Evolutionary conservation across 1,140 invertebrate species (phyloP).

Genomic region (Drosophila littoralis): DNA sequence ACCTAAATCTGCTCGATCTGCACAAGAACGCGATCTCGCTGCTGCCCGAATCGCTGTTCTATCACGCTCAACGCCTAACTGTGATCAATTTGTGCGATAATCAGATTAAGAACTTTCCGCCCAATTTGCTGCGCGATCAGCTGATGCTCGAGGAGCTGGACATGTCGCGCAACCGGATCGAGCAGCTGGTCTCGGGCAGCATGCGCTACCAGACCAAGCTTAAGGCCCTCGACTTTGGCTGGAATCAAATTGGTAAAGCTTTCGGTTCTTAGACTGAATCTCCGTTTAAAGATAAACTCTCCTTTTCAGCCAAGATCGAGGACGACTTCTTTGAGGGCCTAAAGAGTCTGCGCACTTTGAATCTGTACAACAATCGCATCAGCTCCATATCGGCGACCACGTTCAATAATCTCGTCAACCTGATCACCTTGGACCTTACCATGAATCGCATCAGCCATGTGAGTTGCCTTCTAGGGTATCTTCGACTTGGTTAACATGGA

Average conservation of each 20-base stretch:
- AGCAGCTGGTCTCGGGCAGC: constrained; percentile 85
- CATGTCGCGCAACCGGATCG: constrained; percentile 87
- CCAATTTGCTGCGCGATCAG: constrained; percentile 85
- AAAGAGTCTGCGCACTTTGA: constrained; percentile 86
- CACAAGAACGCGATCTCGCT: constrained; percentile 89
- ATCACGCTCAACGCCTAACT: constrained; percentile 87
- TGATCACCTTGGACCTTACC: constrained; percentile 86
- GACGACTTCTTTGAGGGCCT: constrained; percentile 87
- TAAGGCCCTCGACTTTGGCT: constrained; percentile 86
- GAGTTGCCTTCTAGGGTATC: not conserved
- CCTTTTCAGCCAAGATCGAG: constrained; percentile 61
- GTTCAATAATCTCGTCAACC: constrained; percentile 85
- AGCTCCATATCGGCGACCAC: constrained; percentile 86
- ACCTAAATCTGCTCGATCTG: constrained; percentile 89
- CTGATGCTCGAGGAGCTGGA: constrained; percentile 86
- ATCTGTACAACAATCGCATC: constrained; percentile 88
- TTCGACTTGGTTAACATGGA: not conserved
- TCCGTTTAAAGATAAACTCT: too few relatives aligned
- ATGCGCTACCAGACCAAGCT: constrained; percentile 86
- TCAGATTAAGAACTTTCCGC: constrained; percentile 86
- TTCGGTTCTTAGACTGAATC: too few relatives aligned
- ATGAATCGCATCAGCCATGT: constrained; percentile 86
- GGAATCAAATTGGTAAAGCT: constrained; percentile 85
- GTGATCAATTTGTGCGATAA: constrained; percentile 90
- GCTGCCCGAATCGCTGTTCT: constrained; percentile 87